Base-by-base conservation (phyloP, 2,113 vertebrate genomes). In the Scopus umbretta region DNA sequence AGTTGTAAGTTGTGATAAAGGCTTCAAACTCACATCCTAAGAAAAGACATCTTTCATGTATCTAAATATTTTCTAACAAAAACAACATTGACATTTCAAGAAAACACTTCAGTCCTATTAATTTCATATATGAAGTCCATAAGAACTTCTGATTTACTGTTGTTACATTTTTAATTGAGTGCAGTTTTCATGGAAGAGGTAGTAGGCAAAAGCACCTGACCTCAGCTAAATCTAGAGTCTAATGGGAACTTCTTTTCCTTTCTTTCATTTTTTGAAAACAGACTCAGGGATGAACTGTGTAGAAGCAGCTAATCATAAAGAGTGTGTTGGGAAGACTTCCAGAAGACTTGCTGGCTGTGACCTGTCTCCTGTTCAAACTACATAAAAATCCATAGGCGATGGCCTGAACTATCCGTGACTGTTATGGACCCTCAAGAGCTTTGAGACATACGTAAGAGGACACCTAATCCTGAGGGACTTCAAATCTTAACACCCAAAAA, bases 351-450 rank as follows among this genome's bases (percentile, higher is more conserved):
- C 15, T 59, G 43, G 4, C 32, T 83, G 38, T 34, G 23, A 68
- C 11, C 9, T 83, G 12, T 21, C 26, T 73, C 13, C 16, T 55
- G 13, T 14, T 34, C 55, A 65, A 76, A 27, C 8, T 26, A 42
- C 4, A 32, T 21, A 32, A 62, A 87, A 80, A 47, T 43, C 32
- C 36, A 12, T 13, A 0, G 0, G 4, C 8, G 4, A 7, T 47
- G 25, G 9, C 13, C 13, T 29, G 42, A 81, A 23, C 13, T 78
- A 13, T 50, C 2, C 13, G 26, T 43, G 56, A 0, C 15, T 56
- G 9, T 10, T 63, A 36, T 0, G 1, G 2, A 3, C 1, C 1
- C 14, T 43, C n/a, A 26, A 47, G 49, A 50, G 22, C 29, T 82
- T 36, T 45, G n/a, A 49, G 45, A 59, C 1, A 4, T 7, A 8